Conservation (phyloP, 1,140 invertebrate genomes). For the Pentalonia nigronervosa region DNA sequence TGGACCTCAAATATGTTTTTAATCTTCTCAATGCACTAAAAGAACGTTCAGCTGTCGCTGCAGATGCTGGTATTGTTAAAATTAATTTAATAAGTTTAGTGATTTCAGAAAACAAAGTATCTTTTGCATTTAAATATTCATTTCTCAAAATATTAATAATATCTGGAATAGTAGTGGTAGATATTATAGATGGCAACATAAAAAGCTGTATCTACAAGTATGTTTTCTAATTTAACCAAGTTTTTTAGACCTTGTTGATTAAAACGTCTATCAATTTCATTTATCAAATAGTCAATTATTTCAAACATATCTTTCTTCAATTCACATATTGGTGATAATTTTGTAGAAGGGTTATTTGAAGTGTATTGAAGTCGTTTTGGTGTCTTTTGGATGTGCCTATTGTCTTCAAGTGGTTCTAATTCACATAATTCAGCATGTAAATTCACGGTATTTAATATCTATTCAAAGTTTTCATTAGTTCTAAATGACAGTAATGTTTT, state of each 20-base stretch:
- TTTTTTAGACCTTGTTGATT: neutral
- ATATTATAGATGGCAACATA: too few species aligned
- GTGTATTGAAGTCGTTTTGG: neutral
- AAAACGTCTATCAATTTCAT: too few species aligned
- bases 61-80: slow-evolving; percentile 14
- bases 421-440: neutral
- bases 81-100: neutral
- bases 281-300: too few species aligned
- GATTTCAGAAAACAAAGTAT: too few species aligned
- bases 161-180: too few species aligned
- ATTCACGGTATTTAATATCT: too few species aligned
- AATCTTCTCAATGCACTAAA: neutral
- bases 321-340: too few species aligned
- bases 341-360: neutral
- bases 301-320: too few species aligned
- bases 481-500: too few species aligned
- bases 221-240: neutral
- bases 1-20: neutral
- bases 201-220: neutral
- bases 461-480: too few species aligned
- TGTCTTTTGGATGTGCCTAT: neutral
- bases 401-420: neutral
- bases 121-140: too few species aligned
- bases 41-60: neutral
- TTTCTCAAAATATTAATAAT: too few species aligned